These are phyloP conservation scores for Trogon melanurus DNA, from an alignment of 2,113 vertebrate species.

Conservation along the genomic window DNA sequence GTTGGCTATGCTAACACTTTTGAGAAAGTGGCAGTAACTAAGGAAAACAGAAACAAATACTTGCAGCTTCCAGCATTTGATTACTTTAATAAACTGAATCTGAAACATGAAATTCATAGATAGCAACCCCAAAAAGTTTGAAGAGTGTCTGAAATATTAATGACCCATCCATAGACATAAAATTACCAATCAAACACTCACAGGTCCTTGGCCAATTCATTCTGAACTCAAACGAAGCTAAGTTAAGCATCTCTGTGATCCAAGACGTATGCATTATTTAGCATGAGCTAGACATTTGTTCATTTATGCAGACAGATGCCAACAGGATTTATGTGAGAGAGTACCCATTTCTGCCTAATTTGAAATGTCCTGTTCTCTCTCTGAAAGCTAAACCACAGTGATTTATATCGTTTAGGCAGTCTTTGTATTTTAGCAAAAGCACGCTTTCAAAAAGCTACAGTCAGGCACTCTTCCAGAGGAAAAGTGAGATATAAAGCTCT, in stretches of 20 bases:
- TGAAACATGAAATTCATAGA: not conserved
- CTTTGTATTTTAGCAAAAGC: not conserved
- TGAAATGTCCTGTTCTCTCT: slow-evolving; percentile 15
- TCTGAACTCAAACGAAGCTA: not conserved
- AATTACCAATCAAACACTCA: slow-evolving; percentile 14
- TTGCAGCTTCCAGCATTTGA: not conserved
- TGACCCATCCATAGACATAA: not conserved
- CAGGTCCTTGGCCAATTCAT: slow-evolving; percentile 4
- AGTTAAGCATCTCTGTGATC: slow-evolving; percentile 43
- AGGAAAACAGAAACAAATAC: not conserved
- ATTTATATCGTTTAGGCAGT: not conserved
- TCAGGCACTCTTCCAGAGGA: not conserved
- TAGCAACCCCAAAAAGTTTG: not conserved
- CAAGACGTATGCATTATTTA: slow-evolving; percentile 50
- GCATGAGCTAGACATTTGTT: slow-evolving; percentile 36
- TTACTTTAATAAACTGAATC: not conserved
- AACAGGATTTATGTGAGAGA: slow-evolving; percentile 16
- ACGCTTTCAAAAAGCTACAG: not conserved
- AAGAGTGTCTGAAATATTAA: slow-evolving; percentile 46
- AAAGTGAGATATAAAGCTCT: not conserved
- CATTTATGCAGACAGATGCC: slow-evolving; percentile 37
- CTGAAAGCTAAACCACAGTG: not conserved
- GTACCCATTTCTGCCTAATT: slow-evolving; percentile 12
- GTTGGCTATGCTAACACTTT: not conserved
- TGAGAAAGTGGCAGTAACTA: not conserved